phyloP scores from a whole-genome alignment of 2,888 invertebrate species.

The Patella pellucida region DNA sequence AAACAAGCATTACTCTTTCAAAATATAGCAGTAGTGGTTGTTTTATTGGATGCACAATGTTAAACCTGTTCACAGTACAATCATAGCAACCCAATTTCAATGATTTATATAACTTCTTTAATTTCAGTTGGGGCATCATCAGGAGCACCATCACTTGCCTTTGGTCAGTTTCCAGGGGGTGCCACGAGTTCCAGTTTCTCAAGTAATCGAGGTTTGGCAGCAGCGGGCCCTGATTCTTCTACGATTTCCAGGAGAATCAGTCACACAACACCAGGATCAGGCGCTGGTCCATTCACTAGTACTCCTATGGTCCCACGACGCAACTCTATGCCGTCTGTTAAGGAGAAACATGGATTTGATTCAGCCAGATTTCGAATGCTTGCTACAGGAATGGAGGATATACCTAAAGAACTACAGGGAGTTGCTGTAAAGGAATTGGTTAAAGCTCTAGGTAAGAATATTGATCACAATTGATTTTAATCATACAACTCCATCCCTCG shows the following conservation, averaged over 20 bases:
- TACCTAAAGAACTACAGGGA: slow-evolving; percentile 75
- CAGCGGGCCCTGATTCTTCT: neutral
- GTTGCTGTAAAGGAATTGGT: slow-evolving; percentile 82
- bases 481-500: too few relatives aligned
- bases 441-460: slow-evolving; percentile 77
- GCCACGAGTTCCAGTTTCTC: neutral
- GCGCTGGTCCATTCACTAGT: slow-evolving; percentile 1
- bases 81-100: too few relatives aligned
- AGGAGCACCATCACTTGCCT: neutral
- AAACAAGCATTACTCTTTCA: too few relatives aligned
- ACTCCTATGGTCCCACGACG: neutral
- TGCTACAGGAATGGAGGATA: slow-evolving; percentile 27
- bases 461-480: too few relatives aligned
- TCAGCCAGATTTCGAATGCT: neutral
- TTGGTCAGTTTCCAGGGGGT: neutral
- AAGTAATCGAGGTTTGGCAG: neutral
- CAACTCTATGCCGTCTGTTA: neutral
- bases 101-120: neutral
- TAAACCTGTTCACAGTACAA: too few relatives aligned
- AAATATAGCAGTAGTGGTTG: too few relatives aligned
- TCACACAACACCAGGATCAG: neutral
- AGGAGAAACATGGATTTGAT: slow-evolving; percentile 5
- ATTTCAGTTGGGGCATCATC: slow-evolving; percentile 7
- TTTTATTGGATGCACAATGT: too few relatives aligned
- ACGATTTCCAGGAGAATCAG: neutral